Evolutionary conservation across 2,888 invertebrate species (phyloP).

Genomic region (Drosophila histrio): DNA sequence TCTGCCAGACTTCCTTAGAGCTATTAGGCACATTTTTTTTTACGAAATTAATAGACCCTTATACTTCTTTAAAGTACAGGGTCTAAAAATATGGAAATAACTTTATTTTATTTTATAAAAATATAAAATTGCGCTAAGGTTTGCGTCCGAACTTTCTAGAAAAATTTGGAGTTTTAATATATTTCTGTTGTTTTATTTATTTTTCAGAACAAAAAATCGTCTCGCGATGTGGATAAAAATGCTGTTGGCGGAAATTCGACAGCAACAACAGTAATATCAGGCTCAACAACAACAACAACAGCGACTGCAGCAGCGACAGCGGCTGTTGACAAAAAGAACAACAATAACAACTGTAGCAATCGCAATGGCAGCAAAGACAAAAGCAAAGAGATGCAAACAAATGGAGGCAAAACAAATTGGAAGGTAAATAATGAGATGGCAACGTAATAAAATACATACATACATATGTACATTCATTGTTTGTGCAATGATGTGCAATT

Average conservation of each 20-base stretch:
- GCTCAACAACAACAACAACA: conserved; percentile 25
- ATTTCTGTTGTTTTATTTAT: conserved; percentile 20
- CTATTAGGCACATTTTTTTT: no score
- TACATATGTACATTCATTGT: conserved; percentile 5
- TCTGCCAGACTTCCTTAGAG: no score
- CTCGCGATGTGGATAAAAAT: conserved; percentile 64
- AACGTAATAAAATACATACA: conserved; percentile 14
- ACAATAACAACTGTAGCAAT: conserved; percentile 49
- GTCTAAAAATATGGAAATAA: no score
- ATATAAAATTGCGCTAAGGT: no score
- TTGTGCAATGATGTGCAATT: conserved; percentile 46
- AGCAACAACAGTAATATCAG: conserved; percentile 27
- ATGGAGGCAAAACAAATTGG: conserved; percentile 82
- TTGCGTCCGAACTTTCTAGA: neutral
- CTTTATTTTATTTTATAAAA: no score
- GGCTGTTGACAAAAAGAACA: conserved; percentile 52
- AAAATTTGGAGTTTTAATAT: neutral
- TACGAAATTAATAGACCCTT: no score
- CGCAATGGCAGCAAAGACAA: conserved; percentile 77
- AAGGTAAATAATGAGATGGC: conserved; percentile 62
- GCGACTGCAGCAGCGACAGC: conserved; percentile 21
- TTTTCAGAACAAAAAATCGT: conserved; percentile 64
- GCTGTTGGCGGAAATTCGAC: conserved; percentile 16
- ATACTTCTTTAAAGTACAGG: no score
- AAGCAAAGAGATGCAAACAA: conserved; percentile 78